Percentiles rank a stretch among this genome's conserved stretches.
These are phyloP conservation scores for Eubucco bourcierii DNA, from an alignment of 2,113 vertebrate species.

Conservation along the genomic window DNA sequence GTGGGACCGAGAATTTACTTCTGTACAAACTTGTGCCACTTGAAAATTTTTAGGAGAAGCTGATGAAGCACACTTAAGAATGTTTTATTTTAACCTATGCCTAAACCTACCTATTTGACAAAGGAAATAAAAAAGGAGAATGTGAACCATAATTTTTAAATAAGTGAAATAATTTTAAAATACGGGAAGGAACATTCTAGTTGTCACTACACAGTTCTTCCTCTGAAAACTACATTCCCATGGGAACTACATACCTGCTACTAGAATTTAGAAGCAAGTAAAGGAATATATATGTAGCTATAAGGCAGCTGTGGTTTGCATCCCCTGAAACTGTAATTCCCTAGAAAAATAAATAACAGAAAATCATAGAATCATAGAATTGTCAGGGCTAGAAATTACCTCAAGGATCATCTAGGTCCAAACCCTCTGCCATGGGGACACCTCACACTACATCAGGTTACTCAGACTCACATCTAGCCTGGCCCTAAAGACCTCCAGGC, in stretches of 20 bases:
- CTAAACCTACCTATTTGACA: neutral
- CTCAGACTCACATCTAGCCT: too few species aligned
- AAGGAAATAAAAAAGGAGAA: neutral
- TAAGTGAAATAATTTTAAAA: neutral
- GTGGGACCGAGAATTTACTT: neutral
- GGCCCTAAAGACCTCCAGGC: too few species aligned
- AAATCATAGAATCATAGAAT: neutral
- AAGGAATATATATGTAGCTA: neutral
- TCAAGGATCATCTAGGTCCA: too few species aligned
- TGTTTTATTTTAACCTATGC: neutral
- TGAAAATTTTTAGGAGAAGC: neutral
- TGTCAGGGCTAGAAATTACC: too few species aligned
- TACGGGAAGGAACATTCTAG: neutral
- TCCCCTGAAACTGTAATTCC: neutral
- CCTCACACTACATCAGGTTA: too few species aligned
- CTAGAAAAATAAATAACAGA: neutral
- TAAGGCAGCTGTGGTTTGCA: neutral
- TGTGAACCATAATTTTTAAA: neutral
- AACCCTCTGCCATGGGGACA: too few species aligned
- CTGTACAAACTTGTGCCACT: rapidly evolving
- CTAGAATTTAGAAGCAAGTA: neutral
- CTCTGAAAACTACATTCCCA: neutral
- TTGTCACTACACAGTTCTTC: neutral
- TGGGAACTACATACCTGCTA: neutral
- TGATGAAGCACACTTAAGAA: neutral